Percentiles rank a stretch among this genome's conserved stretches.
These are phyloP conservation scores for Spodoptera frugiperda DNA, from an alignment of 1,140 invertebrate genomes.

Conservation along the genomic window DNA sequence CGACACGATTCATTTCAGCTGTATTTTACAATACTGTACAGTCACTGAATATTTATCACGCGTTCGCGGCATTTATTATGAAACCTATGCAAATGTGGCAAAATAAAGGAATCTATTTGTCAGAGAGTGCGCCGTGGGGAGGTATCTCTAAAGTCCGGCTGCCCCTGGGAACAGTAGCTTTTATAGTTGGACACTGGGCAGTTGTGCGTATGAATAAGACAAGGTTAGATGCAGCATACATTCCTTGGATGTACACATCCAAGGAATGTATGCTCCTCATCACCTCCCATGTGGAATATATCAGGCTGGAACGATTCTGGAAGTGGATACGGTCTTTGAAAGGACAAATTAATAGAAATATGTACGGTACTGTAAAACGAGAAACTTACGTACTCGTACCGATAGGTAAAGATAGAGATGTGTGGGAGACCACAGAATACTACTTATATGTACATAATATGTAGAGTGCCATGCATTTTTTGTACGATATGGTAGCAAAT, in stretches of 20 bases:
- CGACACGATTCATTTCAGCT: constrained; percentile 39
- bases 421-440: no score
- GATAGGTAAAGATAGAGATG: no score
- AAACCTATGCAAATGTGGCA: constrained; percentile 46
- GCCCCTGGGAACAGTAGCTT: constrained; percentile 20
- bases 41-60: constrained; percentile 46
- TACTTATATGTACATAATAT: no score
- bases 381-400: no score
- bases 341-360: background rate
- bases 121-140: constrained; percentile 26
- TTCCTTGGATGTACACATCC: no score
- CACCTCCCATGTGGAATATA: constrained; percentile 96
- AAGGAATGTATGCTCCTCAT: no score
- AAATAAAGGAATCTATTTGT: constrained; percentile 47
- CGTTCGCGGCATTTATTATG: constrained; percentile 43
- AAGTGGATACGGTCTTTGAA: constrained; percentile 51
- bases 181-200: constrained; percentile 10
- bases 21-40: constrained; percentile 35
- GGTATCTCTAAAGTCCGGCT: constrained; percentile 24
- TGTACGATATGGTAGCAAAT: no score
- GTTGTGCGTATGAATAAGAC: constrained; percentile 12
- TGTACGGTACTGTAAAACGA: no score
- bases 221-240: background rate
- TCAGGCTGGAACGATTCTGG: constrained; percentile 89
- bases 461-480: no score